Evolutionary conservation across 2,113 vertebrate genomes (phyloP).

Genomic region (Dendropsophus ebraccatus): DNA sequence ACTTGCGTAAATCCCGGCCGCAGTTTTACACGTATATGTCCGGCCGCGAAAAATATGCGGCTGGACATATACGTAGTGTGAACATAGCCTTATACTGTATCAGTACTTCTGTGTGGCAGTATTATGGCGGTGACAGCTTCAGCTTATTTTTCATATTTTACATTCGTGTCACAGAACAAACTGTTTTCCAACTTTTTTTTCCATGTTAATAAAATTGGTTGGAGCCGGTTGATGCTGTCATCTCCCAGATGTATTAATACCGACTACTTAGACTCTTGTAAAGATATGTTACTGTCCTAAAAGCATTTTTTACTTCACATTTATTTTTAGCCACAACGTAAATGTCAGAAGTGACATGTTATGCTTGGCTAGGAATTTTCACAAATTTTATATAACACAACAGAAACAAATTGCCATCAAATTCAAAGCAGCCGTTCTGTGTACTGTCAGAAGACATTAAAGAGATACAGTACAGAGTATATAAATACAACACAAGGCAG

Average conservation of each 20-base stretch:
- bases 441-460: not conserved
- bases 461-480: not conserved
- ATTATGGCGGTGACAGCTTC: not conserved
- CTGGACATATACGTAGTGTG: too few relatives aligned
- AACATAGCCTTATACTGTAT: too few relatives aligned
- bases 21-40: too few relatives aligned
- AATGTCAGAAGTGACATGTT: not conserved
- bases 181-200: not conserved
- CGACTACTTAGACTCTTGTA: not conserved
- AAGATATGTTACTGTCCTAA: not conserved
- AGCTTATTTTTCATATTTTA: not conserved
- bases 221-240: not conserved
- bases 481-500: not conserved
- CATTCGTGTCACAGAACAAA: not conserved
- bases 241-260: not conserved
- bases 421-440: not conserved
- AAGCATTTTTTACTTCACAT: not conserved
- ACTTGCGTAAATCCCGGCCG: too few relatives aligned
- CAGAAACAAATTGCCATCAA: not conserved
- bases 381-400: not conserved
- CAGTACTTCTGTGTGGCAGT: not conserved
- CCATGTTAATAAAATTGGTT: too few relatives aligned
- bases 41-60: too few relatives aligned
- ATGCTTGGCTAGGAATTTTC: not conserved
- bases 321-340: slow-evolving; percentile 13